Evolutionary conservation across 2,888 invertebrate genomes (phyloP).

Genomic region (Cataglyphis albicans): DNA sequence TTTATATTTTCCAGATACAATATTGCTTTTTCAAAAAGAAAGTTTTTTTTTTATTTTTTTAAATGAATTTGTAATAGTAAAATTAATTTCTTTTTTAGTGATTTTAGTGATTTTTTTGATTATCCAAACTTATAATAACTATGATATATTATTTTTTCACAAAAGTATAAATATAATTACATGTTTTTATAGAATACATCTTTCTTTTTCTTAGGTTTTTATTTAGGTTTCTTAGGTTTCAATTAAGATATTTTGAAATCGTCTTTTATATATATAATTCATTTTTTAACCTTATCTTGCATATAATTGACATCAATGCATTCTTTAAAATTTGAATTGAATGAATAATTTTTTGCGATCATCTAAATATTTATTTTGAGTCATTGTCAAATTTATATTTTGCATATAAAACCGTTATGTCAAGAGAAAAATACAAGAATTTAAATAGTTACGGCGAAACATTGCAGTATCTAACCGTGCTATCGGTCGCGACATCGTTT

Average conservation of each 20-base stretch:
- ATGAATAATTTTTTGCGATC: background rate
- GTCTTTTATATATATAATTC: background rate
- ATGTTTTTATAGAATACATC: background rate
- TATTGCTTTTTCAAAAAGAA: no score
- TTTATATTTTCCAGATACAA: background rate
- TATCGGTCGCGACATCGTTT: slow-evolving; percentile 59
- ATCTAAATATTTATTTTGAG: background rate
- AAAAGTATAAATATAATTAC: background rate
- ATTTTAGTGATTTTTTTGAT: background rate
- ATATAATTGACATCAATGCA: background rate
- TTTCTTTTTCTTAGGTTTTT: background rate
- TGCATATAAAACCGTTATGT: background rate
- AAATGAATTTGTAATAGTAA: background rate
- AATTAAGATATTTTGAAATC: background rate
- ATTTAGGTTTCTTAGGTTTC: background rate
- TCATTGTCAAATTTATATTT: background rate
- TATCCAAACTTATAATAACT: background rate
- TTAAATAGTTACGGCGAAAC: slow-evolving; percentile 11
- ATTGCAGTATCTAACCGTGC: slow-evolving; percentile 28
- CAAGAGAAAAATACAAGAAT: slow-evolving; percentile 14
- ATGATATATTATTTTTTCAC: background rate
- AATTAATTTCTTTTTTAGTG: background rate
- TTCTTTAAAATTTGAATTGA: background rate
- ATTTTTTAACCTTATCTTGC: background rate
- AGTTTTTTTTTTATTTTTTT: no score